phyloP scores from a whole-genome alignment of 2,797 vertebrate species.

The Peromyscus eremicus region DNA sequence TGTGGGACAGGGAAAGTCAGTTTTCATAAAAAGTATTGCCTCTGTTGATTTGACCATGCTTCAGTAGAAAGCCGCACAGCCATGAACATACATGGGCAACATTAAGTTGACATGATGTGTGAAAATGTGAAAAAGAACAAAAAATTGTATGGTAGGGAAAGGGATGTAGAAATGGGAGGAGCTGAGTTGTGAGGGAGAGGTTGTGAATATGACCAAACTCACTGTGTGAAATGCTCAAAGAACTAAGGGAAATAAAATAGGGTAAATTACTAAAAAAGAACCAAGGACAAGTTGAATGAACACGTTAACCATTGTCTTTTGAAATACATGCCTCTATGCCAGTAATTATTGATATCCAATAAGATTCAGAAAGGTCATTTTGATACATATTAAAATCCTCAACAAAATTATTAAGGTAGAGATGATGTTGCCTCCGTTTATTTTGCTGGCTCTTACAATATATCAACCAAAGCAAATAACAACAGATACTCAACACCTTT shows the following conservation, averaged over 20 bases:
- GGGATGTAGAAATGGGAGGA: no score
- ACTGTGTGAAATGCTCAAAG: background rate
- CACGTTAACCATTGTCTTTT: background rate
- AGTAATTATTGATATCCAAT: background rate
- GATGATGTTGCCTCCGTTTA: background rate
- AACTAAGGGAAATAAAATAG: background rate
- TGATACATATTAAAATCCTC: background rate
- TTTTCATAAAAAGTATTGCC: background rate
- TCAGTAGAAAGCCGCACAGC: background rate
- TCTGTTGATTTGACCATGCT: background rate
- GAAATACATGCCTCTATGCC: background rate
- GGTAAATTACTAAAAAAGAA: background rate
- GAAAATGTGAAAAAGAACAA: background rate
- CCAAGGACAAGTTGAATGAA: background rate
- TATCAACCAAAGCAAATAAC: background rate
- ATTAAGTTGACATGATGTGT: no score
- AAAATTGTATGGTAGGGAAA: background rate
- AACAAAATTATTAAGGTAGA: background rate
- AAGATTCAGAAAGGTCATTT: background rate
- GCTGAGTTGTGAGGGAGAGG: background rate
- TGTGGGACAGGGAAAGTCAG: background rate
- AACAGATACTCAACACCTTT: background rate
- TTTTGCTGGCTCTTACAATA: background rate
- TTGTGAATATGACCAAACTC: background rate
- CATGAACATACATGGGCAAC: no score